A percentile compares a stretch with the other conserved stretches of the same genome.
These are phyloP conservation scores for Erynnis tages DNA, from an alignment of 2,888 invertebrate species.

Conservation along the genomic window DNA sequence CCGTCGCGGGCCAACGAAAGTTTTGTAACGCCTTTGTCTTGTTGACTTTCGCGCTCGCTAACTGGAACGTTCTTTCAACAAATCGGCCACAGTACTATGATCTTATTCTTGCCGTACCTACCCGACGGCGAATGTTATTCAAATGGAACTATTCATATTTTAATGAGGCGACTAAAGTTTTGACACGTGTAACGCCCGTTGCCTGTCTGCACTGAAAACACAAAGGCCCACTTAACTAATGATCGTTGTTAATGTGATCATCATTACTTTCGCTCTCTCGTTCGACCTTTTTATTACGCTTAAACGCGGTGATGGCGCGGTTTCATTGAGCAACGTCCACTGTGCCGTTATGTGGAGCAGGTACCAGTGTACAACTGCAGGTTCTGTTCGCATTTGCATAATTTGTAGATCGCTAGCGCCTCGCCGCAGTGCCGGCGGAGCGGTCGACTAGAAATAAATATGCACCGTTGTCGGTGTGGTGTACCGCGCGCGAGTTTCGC, in stretches of 20 bases:
- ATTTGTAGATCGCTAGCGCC: conserved; percentile 37
- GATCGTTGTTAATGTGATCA: conserved; percentile 20
- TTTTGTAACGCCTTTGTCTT: conserved; percentile 73
- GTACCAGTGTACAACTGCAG: conserved; percentile 37
- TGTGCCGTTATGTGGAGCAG: conserved; percentile 36
- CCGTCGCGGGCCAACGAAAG: conserved; percentile 60
- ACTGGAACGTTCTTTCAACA: conserved; percentile 60
- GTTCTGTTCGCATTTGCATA: conserved; percentile 39
- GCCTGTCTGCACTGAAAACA: neutral
- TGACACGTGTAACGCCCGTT: conserved; percentile 13
- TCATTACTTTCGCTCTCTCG: conserved; percentile 29
- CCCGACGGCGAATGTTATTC: conserved; percentile 39
- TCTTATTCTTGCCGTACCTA: conserved; percentile 39
- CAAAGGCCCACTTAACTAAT: conserved; percentile 10
- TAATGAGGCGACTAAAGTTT: conserved; percentile 17
- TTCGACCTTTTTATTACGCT: conserved; percentile 21
- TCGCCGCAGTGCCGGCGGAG: conserved; percentile 40
- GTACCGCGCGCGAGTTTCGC: conserved; percentile 57
- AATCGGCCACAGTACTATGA: conserved; percentile 39
- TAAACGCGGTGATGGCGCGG: conserved; percentile 29
- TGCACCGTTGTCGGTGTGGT: conserved; percentile 43
- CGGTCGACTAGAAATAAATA: conserved; percentile 41
- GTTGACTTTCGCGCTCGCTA: conserved; percentile 66
- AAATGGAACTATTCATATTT: conserved; percentile 20
- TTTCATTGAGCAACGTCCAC: conserved; percentile 35